Evolutionary conservation across 1,140 invertebrate genomes (phyloP).

Genomic region (Ganaspis sp.): DNA sequence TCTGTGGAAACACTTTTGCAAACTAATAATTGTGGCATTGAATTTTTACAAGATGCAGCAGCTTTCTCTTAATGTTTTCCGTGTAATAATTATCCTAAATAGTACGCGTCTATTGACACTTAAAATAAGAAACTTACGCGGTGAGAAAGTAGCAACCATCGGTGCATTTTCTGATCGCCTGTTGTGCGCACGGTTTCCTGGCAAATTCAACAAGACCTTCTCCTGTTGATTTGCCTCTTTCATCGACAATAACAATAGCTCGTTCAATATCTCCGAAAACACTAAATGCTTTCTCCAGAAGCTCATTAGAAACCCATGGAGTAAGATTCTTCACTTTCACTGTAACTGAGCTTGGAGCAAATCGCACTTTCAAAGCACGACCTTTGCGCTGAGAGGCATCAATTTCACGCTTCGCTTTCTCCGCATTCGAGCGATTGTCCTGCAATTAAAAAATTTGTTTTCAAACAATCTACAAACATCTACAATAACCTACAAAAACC

Average conservation of each 20-base stretch:
- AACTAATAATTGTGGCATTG: too few relatives aligned
- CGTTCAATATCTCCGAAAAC: slow-evolving; percentile 97
- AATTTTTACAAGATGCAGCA: too few relatives aligned
- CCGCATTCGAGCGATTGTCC: slow-evolving; percentile 97
- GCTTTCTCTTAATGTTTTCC: too few relatives aligned
- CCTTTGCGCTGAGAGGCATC: slow-evolving; percentile 93
- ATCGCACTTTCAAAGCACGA: slow-evolving; percentile 92
- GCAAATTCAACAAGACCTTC: slow-evolving; percentile 98
- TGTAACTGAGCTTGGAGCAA: slow-evolving; percentile 95
- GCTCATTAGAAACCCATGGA: slow-evolving; percentile 95
- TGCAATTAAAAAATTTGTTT: slow-evolving; percentile 74
- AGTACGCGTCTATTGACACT: too few relatives aligned
- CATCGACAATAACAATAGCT: slow-evolving; percentile 96
- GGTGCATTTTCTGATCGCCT: slow-evolving; percentile 91
- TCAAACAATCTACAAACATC: too few relatives aligned
- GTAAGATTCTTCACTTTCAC: slow-evolving; percentile 96
- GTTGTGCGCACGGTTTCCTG: slow-evolving; percentile 90
- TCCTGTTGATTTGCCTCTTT: slow-evolving; percentile 94
- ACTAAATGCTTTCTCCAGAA: slow-evolving; percentile 93
- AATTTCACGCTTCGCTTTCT: slow-evolving; percentile 96
- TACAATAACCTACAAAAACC: neutral
- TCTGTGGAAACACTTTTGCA: too few relatives aligned
- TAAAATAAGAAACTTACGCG: slow-evolving; percentile 80
- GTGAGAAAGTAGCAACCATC: slow-evolving; percentile 97
- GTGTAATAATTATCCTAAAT: too few relatives aligned